Percentiles rank a stretch among this genome's conserved stretches.
These are phyloP conservation scores for Agriotes lineatus DNA, from an alignment of 2,888 invertebrate species.

Conservation along the genomic window DNA sequence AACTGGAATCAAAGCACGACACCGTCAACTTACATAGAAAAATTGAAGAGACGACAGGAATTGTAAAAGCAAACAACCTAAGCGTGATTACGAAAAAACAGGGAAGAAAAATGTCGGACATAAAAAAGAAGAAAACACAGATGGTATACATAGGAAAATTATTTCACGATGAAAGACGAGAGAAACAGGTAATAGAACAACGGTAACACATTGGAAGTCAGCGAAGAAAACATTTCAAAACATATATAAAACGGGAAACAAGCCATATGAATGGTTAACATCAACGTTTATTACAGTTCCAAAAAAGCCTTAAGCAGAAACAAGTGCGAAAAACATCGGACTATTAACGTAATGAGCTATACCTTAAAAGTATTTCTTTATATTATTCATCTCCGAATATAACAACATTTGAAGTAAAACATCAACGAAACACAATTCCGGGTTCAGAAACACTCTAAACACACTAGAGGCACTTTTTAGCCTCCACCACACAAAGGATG, in stretches of 20 bases:
- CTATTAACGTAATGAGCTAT: neutral
- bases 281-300: neutral
- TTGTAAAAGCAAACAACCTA: neutral
- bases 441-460: neutral
- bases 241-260: neutral
- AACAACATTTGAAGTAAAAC: neutral
- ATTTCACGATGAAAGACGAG: neutral
- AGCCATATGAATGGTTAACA: too few relatives aligned
- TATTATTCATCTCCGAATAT: too few relatives aligned
- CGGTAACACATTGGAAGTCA: neutral
- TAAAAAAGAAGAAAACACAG: neutral
- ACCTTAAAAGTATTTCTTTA: neutral
- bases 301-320: neutral
- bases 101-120: neutral
- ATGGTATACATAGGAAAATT: too few relatives aligned
- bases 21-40: neutral
- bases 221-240: too few relatives aligned
- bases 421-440: neutral
- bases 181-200: neutral
- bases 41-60: neutral
- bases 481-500: neutral
- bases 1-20: neutral
- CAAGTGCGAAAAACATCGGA: neutral
- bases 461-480: neutral
- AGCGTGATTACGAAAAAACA: neutral